Conservation (phyloP, 2,888 invertebrate genomes). For the Melanargia galathea region DNA sequence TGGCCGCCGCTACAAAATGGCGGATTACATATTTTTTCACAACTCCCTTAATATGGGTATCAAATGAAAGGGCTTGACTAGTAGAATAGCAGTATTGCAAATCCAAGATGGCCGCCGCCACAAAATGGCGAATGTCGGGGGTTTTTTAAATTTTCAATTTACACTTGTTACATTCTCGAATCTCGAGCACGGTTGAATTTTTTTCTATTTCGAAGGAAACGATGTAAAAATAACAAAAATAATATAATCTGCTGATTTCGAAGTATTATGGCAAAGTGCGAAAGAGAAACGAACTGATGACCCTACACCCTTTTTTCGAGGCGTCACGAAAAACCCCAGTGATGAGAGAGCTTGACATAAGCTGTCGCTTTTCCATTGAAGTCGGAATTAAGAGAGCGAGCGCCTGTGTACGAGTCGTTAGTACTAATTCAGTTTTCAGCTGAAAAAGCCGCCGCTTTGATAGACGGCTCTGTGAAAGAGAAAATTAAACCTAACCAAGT, state of each 20-base stretch:
- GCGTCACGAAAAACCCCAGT: constrained; percentile 58
- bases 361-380: constrained; percentile 62
- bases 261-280: background rate
- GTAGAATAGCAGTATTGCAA: too few species aligned
- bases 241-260: too few species aligned
- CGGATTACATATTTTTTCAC: too few species aligned
- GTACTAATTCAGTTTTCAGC: constrained; percentile 35
- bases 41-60: too few species aligned
- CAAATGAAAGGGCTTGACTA: too few species aligned
- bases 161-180: too few species aligned
- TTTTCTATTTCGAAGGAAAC: too few species aligned
- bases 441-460: constrained; percentile 18
- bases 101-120: too few species aligned
- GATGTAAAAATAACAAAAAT: background rate
- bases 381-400: constrained; percentile 45
- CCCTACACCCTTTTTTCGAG: constrained; percentile 50
- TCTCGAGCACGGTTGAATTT: too few species aligned
- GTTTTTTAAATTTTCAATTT: too few species aligned
- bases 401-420: constrained; percentile 23
- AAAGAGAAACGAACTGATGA: constrained; percentile 21
- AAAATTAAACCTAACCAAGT: constrained; percentile 17
- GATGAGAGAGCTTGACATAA: constrained; percentile 57
- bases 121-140: too few species aligned
- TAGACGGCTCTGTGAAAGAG: background rate
- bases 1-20: too few species aligned